phyloP scores from a whole-genome alignment of 2,888 invertebrate species.

The Polydrusus cervinus region DNA sequence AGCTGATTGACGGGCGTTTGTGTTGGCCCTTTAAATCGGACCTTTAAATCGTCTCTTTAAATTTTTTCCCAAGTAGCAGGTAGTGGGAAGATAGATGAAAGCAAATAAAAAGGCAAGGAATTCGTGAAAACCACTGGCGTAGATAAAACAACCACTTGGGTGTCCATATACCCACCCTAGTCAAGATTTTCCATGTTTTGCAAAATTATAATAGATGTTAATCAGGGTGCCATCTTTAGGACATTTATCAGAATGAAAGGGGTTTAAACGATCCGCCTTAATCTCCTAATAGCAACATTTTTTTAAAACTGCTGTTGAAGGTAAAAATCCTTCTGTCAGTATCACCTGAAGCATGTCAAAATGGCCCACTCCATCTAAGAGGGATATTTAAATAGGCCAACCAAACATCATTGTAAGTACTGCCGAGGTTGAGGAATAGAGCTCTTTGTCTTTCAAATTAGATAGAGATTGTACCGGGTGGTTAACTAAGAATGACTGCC shows the following conservation, averaged over 20 bases:
- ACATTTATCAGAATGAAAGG: constrained; percentile 15
- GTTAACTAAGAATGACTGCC: too few species aligned
- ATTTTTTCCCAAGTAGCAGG: constrained; percentile 53
- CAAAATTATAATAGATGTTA: constrained; percentile 22
- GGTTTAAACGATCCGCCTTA: neutral
- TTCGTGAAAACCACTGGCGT: constrained; percentile 54
- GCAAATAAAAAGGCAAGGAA: constrained; percentile 49
- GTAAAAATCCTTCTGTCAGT: neutral
- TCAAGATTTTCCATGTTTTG: constrained; percentile 18
- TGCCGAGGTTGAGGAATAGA: neutral
- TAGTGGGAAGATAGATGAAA: constrained; percentile 47
- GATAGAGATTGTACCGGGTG: neutral
- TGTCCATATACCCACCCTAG: neutral
- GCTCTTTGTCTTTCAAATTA: neutral
- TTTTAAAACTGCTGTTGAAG: neutral
- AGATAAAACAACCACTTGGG: constrained; percentile 25
- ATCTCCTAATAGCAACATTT: neutral
- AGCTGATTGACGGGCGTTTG: constrained; percentile 53
- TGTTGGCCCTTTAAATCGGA: constrained; percentile 53
- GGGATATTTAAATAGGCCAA: neutral
- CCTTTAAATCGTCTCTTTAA: constrained; percentile 55
- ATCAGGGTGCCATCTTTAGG: neutral
- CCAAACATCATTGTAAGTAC: neutral
- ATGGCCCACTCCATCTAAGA: neutral
- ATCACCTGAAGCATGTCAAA: constrained; percentile 3